These are phyloP conservation scores for Loxodonta africana DNA, from an alignment of 2,113 vertebrate genomes.

Conservation along the genomic window DNA sequence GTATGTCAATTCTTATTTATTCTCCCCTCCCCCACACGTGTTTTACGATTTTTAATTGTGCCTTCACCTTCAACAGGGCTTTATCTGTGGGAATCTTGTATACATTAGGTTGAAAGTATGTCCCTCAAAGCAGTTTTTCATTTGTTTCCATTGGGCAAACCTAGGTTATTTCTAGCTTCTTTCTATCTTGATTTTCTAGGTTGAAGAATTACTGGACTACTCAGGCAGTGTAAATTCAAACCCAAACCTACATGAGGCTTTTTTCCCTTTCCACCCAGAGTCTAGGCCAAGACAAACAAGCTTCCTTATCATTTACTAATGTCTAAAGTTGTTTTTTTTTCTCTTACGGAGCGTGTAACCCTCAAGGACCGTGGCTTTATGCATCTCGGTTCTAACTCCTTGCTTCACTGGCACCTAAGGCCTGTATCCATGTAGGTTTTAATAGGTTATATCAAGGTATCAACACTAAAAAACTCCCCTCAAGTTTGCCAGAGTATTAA, in stretches of 20 bases:
- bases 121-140: background rate
- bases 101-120: background rate
- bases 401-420: background rate
- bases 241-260: background rate
- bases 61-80: background rate
- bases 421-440: background rate
- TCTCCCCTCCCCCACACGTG: background rate
- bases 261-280: background rate
- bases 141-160: background rate
- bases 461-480: background rate
- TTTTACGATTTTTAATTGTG: background rate
- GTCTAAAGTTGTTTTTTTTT: background rate
- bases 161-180: background rate
- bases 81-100: background rate
- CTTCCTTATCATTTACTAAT: background rate
- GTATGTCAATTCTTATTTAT: background rate
- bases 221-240: constrained; percentile 11
- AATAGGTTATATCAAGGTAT: background rate
- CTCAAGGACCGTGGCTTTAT: background rate
- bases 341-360: background rate
- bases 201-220: constrained; percentile 21
- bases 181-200: constrained; percentile 10
- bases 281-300: background rate
- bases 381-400: background rate
- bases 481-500: background rate